phyloP scores from a whole-genome alignment of 2,888 invertebrate species.

The Zhuqinia jingwanae region DNA sequence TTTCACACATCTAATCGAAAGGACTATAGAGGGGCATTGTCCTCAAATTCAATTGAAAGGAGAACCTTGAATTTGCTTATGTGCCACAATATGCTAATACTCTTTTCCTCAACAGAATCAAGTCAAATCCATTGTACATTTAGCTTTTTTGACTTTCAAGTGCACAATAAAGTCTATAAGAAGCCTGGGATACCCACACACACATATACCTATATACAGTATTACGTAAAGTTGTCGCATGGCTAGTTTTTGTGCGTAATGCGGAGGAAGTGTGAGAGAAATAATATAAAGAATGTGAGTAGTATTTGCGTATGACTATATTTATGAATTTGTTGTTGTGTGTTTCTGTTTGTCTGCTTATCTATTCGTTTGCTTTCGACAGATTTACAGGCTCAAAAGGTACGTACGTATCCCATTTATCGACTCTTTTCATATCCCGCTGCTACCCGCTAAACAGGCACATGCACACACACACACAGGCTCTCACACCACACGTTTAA shows the following conservation, averaged over 20 bases:
- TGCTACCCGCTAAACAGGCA: slow-evolving; percentile 56
- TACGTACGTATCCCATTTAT: slow-evolving; percentile 58
- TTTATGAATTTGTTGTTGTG: slow-evolving; percentile 32
- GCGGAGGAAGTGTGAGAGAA: neutral
- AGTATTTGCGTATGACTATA: neutral
- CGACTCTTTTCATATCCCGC: slow-evolving; percentile 61
- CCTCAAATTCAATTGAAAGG: slow-evolving; percentile 34
- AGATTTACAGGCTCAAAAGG: slow-evolving; percentile 55
- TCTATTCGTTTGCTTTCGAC: slow-evolving; percentile 67
- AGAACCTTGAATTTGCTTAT: slow-evolving; percentile 36
- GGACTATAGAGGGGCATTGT: neutral
- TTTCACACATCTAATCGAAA: neutral
- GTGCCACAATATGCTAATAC: neutral
- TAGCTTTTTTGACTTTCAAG: slow-evolving; percentile 22
- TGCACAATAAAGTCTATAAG: too few species aligned
- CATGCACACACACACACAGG: slow-evolving; percentile 16
- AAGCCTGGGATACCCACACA: too few species aligned
- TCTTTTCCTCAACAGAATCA: neutral
- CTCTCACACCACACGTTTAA: slow-evolving; percentile 41
- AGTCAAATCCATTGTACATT: neutral
- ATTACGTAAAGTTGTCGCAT: neutral
- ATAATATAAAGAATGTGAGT: neutral
- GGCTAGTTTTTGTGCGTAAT: neutral
- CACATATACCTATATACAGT: too few species aligned
- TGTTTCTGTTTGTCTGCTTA: slow-evolving; percentile 50